A percentile compares a stretch with the other conserved stretches of the same genome.
These are phyloP conservation scores for Rhagonycha fulva DNA, from an alignment of 2,888 invertebrate species.

Conservation along the genomic window DNA sequence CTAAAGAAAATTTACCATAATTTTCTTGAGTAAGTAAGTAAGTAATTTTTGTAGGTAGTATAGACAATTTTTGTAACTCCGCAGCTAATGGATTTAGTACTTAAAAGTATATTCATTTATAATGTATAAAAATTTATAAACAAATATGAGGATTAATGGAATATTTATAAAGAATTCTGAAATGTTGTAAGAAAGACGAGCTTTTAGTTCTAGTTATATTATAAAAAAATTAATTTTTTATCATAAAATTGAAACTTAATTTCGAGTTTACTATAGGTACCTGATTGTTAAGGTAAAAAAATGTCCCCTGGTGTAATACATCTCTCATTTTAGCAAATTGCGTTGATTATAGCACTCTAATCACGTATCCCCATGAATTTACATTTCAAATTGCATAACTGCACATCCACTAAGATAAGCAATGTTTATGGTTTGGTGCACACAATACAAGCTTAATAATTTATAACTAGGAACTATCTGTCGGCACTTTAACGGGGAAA, in stretches of 20 bases:
- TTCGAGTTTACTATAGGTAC: not conserved
- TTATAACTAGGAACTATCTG: constrained; percentile 11
- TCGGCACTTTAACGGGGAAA: not conserved
- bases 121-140: not conserved
- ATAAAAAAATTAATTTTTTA: not conserved
- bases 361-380: constrained; percentile 31
- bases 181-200: not conserved
- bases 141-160: not conserved
- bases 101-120: not conserved
- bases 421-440: constrained; percentile 21
- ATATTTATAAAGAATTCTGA: no score
- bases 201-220: not conserved
- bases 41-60: not conserved
- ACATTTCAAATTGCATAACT: constrained; percentile 25
- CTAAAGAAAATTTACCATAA: not conserved
- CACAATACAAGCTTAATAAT: constrained; percentile 10
- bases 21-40: not conserved
- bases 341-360: constrained; percentile 20
- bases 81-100: not conserved
- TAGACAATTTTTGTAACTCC: not conserved
- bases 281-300: not conserved
- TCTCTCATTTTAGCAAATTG: constrained; percentile 25
- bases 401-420: constrained; percentile 27
- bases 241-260: not conserved
- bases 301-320: not conserved